Base-by-base conservation (phyloP, 2,797 vertebrate genomes). In the Silurus lanzhouensis region DNA sequence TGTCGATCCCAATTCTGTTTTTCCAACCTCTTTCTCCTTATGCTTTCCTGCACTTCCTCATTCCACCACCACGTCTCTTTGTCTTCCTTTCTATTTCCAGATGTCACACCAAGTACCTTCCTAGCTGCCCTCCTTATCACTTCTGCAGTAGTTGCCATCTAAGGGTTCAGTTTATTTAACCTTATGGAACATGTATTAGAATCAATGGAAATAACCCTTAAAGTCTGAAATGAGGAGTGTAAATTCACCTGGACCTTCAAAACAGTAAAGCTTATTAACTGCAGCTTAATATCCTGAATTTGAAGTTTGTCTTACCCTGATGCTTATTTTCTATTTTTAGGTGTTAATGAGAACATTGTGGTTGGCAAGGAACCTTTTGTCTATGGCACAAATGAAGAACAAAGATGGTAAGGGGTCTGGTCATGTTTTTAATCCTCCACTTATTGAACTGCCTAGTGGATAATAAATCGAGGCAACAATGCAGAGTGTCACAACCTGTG, bases 281-380 rank as follows among this genome's bases (percentile, higher is more conserved):
- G 0, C 1, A 22, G 19, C 10, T 78, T 5, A 31, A 44, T 44
- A 22, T 52, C 27, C 27, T 14, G 64, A 19, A 1, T 27, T 15
- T 67, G 10, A 44, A 17, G 27, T 38, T 19, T 52, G 2, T 67
- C 19, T 31, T 46, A 63, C 7, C 1, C 38, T 44, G n/a, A 14
- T 19, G 14, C 9, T 20, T 84, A 46, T 84, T 79, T 0, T 60
- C 27, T 14, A 0, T 89, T 6, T 86, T 52, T 20, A 96, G 95
- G 92, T 7, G 92, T 94, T 61, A 95, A 93, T 61, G 91, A 94
- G 44, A 94, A 94, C 61, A 89, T 95, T 7, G 9, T 89, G 60
- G 31, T 94, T 48, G 93, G 92, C 79, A 90, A 93, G 20, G 93
- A 95, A 1, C 91, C 85, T 12, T 93, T 90, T n/a, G 31, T 94